Conservation (phyloP, 2,113 vertebrate genomes). For the Recurvirostra avosetta region DNA sequence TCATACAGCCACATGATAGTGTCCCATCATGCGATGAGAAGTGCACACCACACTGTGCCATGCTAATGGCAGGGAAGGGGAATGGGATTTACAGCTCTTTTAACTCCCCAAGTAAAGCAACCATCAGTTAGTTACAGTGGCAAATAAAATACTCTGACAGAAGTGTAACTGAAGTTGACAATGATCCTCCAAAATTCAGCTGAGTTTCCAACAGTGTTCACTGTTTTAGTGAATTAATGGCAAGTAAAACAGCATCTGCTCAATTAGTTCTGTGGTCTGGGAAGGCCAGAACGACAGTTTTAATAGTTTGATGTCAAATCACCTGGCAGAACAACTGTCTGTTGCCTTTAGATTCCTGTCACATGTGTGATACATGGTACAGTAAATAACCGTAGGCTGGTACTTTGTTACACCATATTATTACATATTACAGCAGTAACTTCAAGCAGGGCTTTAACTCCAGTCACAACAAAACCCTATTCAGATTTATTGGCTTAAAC, state of each 20-base stretch:
- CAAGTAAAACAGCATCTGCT: background rate
- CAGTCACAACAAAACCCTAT: background rate
- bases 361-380: background rate
- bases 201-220: background rate
- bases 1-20: rapidly evolving
- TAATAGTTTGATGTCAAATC: background rate
- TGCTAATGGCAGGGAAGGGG: background rate
- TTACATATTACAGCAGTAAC: background rate
- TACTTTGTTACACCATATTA: background rate
- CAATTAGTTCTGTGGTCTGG: background rate
- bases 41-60: background rate
- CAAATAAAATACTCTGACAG: background rate
- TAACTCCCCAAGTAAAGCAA: background rate
- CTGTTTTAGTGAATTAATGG: background rate
- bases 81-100: background rate
- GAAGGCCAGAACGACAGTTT: background rate
- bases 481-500: background rate
- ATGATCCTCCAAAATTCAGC: background rate
- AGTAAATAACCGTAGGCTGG: background rate
- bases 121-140: background rate
- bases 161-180: background rate
- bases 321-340: background rate
- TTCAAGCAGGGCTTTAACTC: background rate
- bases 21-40: rapidly evolving
- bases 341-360: background rate